Percentiles rank a stretch among this genome's conserved stretches.
Conservation (phyloP, 2,113 vertebrate genomes). For the Actenoides lindsayi region DNA sequence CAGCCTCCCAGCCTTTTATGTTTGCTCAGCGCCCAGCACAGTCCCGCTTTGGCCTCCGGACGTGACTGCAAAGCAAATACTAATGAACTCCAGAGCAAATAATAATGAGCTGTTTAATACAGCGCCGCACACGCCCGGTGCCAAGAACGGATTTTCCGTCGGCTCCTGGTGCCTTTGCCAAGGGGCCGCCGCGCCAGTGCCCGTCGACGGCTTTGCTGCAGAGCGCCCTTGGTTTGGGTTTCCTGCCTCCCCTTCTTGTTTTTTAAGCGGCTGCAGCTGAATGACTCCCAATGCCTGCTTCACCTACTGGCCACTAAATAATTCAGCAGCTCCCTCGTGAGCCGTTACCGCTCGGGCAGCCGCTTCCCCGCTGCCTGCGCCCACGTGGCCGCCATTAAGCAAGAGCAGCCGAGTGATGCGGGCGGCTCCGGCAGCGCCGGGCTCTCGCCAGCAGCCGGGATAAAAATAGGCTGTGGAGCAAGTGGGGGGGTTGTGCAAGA, state of each 20-base stretch:
- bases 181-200: neutral
- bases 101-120: slow-evolving; percentile 64
- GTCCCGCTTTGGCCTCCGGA: neutral
- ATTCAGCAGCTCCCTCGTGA: slow-evolving; percentile 52
- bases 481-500: neutral
- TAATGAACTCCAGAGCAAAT: slow-evolving; percentile 64
- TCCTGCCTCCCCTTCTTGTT: slow-evolving; percentile 47
- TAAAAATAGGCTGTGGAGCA: slow-evolving; percentile 37
- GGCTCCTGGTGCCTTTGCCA: slow-evolving; percentile 21
- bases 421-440: neutral
- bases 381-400: slow-evolving; percentile 2
- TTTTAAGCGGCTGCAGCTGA: slow-evolving; percentile 36
- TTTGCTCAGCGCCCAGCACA: slow-evolving; percentile 26
- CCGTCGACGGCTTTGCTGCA: neutral
- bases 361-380: neutral
- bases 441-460: neutral
- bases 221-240: neutral
- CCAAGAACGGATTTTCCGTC: slow-evolving; percentile 17
- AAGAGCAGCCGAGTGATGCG: neutral
- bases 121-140: neutral
- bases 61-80: slow-evolving; percentile 56
- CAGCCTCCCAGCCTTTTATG: neutral
- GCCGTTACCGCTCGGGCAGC: neutral
- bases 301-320: slow-evolving; percentile 55
- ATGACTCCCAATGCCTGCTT: slow-evolving; percentile 56